Base-by-base conservation (phyloP, 2,113 vertebrate genomes). In the Python bivittatus region DNA sequence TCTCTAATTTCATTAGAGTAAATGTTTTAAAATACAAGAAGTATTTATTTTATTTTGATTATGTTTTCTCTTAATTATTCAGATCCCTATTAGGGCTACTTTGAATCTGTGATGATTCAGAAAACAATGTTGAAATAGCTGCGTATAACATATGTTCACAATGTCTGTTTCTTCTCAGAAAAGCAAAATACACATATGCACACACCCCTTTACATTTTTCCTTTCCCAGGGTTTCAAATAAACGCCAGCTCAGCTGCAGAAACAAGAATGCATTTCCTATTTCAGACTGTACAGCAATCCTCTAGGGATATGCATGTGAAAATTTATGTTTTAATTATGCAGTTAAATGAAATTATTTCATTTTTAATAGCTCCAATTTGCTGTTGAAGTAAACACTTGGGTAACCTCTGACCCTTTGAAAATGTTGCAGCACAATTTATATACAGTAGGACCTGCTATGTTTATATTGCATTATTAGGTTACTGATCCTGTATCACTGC, bases 141-240 rank as follows among this genome's bases (percentile, higher is more conserved):
- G 42, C 13, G 3, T 27, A 72, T 52, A 29, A 48, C 64, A 44
- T 52, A 89, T 53, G 60, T 52, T 29, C 11, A 89, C 29, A 68
- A 68, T 52, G 48, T 53, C 42, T 89, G 38, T 10, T 53, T n/a
- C 61, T 56, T 90, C 20, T 8, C 52, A 72, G 33, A 25, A 56
- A n/a, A 89, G n/a, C 33, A 88, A 25, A 87, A 56, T 87, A 33
- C 38, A 25, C 86, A 88, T 33, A 88, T 42, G 53, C n/a, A 54
- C 29, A 33, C 13, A 91, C 33, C 68, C 27, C 0, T 87, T 94
- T 92, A 83, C 11, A n/a, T 92, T 48, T 57, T 48, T 25, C 84
- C 94, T 88, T 86, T 42, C 84, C 94, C 83, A 93, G 29, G 53
- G 87, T 93, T 91, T 93, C 84, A 92, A 91, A 92, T 89, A 94